A percentile compares a stretch with the other conserved stretches of the same genome.
Evolutionary conservation across 2,113 vertebrate species (phyloP).

Genomic region (Tichodroma muraria): DNA sequence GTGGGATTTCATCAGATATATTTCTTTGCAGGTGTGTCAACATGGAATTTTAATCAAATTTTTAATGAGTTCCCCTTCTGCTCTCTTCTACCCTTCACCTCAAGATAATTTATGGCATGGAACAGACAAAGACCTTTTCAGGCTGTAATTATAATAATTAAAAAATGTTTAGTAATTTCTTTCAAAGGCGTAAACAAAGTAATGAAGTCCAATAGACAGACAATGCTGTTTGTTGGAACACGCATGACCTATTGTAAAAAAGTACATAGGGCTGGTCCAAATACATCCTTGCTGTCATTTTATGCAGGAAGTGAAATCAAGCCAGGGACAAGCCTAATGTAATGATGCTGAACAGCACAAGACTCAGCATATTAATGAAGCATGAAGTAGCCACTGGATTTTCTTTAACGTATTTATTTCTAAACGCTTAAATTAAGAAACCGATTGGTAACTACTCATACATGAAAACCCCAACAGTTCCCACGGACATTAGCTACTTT

Average conservation of each 20-base stretch:
- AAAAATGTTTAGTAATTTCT: slow-evolving; percentile 38
- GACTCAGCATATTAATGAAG: neutral
- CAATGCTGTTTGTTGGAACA: slow-evolving; percentile 53
- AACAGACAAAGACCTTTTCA: slow-evolving; percentile 40
- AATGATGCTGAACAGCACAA: neutral
- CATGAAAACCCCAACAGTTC: neutral
- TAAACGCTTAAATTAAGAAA: neutral
- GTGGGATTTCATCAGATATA: neutral
- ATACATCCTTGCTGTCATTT: slow-evolving; percentile 57
- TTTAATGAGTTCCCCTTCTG: slow-evolving; percentile 52
- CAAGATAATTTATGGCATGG: neutral
- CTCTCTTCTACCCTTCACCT: slow-evolving; percentile 34
- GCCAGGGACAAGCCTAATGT: slow-evolving; percentile 33
- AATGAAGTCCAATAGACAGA: slow-evolving; percentile 22
- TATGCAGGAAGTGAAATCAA: slow-evolving; percentile 53
- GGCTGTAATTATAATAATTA: slow-evolving; percentile 29
- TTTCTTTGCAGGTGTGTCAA: slow-evolving; percentile 30
- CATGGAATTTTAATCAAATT: slow-evolving; percentile 44
- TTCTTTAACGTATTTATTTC: neutral
- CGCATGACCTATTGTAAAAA: slow-evolving; percentile 29
- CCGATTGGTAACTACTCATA: neutral
- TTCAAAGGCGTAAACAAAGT: slow-evolving; percentile 46
- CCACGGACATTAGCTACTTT: neutral
- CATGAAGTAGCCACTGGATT: neutral
- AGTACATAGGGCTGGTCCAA: slow-evolving; percentile 45